A percentile compares a stretch with the other conserved stretches of the same genome.
Evolutionary conservation across 2,888 invertebrate genomes (phyloP).

Genomic region (Diogma glabrata): DNA sequence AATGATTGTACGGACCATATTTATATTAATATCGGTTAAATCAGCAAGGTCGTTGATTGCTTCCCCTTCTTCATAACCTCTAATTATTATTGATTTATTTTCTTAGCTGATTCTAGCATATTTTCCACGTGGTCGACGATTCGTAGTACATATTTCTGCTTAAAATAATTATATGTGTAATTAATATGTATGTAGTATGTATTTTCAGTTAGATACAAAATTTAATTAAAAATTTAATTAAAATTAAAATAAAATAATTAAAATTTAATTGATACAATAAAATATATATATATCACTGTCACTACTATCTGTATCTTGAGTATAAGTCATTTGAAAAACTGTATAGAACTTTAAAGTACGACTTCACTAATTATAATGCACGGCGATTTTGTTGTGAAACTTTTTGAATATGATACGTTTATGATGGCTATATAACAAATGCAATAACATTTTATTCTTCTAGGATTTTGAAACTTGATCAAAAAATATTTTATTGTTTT

Average conservation of each 20-base stretch:
- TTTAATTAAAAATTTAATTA: no score
- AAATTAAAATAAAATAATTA: no score
- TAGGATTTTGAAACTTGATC: no score
- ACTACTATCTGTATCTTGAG: not conserved
- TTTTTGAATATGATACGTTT: no score
- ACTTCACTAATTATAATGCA: not conserved
- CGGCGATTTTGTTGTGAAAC: no score
- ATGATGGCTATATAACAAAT: no score
- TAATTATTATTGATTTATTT: not conserved
- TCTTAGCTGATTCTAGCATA: not conserved
- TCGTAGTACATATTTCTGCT: not conserved
- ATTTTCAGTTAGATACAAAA: no score
- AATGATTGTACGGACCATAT: not conserved
- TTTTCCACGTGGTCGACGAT: not conserved
- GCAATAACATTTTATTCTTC: no score
- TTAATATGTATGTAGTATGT: no score
- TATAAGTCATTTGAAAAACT: not conserved
- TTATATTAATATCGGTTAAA: not conserved
- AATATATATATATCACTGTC: no score
- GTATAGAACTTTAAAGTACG: not conserved
- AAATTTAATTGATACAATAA: no score
- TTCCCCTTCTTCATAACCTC: not conserved
- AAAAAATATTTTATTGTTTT: no score
- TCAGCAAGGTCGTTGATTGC: not conserved
- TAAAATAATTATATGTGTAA: not conserved